Evolutionary conservation across 2,797 vertebrate genomes (phyloP).

Genomic region (Cuniculus paca): DNA sequence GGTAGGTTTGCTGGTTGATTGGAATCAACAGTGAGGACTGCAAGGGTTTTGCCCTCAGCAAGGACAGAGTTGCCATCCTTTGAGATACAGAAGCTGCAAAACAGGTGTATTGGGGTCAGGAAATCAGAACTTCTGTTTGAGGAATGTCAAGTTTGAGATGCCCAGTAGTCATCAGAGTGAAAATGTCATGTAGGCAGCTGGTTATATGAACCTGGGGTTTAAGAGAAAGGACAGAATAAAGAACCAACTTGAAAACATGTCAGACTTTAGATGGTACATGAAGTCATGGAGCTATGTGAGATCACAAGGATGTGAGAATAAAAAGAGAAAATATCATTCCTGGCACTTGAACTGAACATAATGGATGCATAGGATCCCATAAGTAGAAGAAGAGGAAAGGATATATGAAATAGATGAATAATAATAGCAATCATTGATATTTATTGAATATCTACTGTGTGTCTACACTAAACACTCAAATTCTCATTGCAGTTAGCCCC

Average conservation of each 20-base stretch:
- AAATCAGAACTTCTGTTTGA: neutral
- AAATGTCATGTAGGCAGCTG: neutral
- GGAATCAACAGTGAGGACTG: neutral
- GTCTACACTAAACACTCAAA: neutral
- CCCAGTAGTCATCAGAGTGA: neutral
- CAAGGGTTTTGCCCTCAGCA: neutral
- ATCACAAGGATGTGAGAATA: neutral
- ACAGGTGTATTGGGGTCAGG: neutral
- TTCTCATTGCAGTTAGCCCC: neutral
- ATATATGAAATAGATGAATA: neutral
- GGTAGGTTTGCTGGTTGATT: neutral
- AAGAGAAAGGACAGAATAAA: neutral
- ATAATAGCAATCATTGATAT: neutral
- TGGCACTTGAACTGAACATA: neutral
- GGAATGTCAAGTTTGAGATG: neutral
- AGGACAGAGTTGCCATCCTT: neutral
- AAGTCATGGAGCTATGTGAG: neutral
- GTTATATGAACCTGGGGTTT: neutral
- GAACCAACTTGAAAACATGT: neutral
- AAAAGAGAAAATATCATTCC: neutral
- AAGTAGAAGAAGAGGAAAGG: neutral
- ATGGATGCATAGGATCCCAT: neutral
- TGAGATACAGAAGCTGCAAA: neutral
- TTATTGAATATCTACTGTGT: neutral
- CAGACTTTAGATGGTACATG: neutral